phyloP scores from a whole-genome alignment of 2,797 vertebrate genomes.

The Poliocrania exsul region DNA sequence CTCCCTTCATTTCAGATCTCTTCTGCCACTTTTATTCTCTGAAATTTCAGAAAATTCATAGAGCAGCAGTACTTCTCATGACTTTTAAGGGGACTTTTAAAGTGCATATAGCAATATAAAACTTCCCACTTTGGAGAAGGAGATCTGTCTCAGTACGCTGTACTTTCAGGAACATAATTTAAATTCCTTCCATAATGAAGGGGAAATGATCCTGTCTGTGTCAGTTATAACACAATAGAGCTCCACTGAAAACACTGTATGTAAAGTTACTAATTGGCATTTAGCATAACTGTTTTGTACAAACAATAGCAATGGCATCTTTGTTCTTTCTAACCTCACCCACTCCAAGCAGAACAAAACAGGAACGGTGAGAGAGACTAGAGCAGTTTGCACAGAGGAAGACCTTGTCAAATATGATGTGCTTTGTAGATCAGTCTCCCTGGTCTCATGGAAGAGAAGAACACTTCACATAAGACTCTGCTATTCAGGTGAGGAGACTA shows the following conservation, averaged over 20 bases:
- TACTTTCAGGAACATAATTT: background rate
- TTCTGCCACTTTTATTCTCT: background rate
- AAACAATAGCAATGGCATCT: background rate
- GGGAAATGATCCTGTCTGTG: background rate
- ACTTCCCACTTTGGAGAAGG: background rate
- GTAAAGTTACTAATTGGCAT: background rate
- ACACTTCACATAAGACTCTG: background rate
- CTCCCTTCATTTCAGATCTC: background rate
- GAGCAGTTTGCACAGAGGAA: background rate
- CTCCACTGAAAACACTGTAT: background rate
- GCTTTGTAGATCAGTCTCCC: background rate
- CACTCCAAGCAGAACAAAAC: background rate
- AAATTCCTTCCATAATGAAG: background rate
- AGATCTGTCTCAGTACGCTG: background rate
- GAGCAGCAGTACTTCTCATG: background rate
- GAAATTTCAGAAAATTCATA: background rate
- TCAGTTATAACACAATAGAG: background rate
- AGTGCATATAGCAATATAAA: background rate
- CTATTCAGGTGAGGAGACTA: background rate
- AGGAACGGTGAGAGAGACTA: background rate
- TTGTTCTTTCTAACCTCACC: background rate
- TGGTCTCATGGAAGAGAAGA: background rate
- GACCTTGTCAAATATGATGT: background rate
- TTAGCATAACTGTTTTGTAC: background rate
- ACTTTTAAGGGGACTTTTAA: background rate